Base-by-base conservation (phyloP, 1,140 invertebrate genomes). In the Macrocentrus cingulum region DNA sequence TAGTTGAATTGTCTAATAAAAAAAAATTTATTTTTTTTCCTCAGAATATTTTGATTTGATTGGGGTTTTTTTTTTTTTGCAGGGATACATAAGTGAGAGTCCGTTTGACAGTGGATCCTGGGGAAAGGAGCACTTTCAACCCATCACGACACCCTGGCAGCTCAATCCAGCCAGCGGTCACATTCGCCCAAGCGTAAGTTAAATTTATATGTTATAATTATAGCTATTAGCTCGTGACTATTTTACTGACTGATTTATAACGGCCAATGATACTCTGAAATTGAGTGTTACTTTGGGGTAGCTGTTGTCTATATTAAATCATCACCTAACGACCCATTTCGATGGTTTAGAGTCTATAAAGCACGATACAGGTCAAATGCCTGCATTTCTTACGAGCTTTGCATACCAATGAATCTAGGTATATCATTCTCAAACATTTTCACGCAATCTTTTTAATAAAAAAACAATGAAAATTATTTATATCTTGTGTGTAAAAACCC, bases 1-100 rank as follows among this genome's bases (percentile, higher is more conserved):
- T n/a, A n/a, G n/a, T n/a, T n/a, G n/a, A n/a, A n/a, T n/a, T n/a
- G n/a, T n/a, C n/a, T n/a, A n/a, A n/a, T n/a, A n/a, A n/a, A n/a
- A n/a, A n/a, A n/a, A n/a, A n/a, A n/a, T n/a, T n/a, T n/a, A n/a
- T n/a, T n/a, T n/a, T n/a, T n/a, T n/a, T n/a, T n/a, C n/a, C n/a
- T n/a, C n/a, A n/a, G n/a, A n/a, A n/a, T n/a, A 5, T 7, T 8
- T n/a, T 1, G 9, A 45, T 45, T 18, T 19, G 9, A 50, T 34
- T 4, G 11, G 19, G 13, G 7, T 41, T 18, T 23, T n/a, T 5
- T 22, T n/a, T 41, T 22, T 42, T 55, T 48, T 70, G 73, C 66
- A 80, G 79, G 79, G 77, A 62, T 77, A 80, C 64, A 74, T 80
- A 61, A 77, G 79, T 62, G 79, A 80, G 60, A 79, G 68, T 68